phyloP scores from a whole-genome alignment of 2,888 invertebrate species.

The Cryptocheilus praepositus region DNA sequence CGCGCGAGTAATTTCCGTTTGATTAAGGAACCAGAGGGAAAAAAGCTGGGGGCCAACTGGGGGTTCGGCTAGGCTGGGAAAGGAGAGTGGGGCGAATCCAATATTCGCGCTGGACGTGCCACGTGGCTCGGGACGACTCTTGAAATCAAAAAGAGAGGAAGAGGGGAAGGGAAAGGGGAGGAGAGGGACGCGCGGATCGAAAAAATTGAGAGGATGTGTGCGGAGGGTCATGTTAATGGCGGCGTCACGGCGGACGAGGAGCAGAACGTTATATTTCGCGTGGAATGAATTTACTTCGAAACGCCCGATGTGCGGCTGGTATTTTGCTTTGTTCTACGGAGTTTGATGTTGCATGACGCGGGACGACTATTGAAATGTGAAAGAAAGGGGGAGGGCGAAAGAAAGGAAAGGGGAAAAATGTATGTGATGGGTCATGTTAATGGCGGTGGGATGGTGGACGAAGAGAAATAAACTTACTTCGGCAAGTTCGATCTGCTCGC shows the following conservation, averaged over 20 bases:
- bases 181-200: neutral
- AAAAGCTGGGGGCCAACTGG: conserved; percentile 6
- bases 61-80: conserved; percentile 9
- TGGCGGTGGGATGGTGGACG: too few relatives aligned
- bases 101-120: conserved; percentile 59
- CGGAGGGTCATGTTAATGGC: neutral
- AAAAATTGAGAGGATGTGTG: conserved; percentile 8
- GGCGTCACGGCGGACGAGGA: neutral
- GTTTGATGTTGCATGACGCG: conserved; percentile 27
- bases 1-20: conserved; percentile 69
- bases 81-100: conserved; percentile 48
- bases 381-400: neutral
- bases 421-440: too few relatives aligned
- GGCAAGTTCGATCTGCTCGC: too few relatives aligned
- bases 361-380: neutral
- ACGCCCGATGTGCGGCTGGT: too few relatives aligned
- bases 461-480: too few relatives aligned
- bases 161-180: neutral
- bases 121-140: conserved; percentile 29
- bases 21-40: conserved; percentile 53
- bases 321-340: too few relatives aligned
- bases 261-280: too few relatives aligned
- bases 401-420: neutral
- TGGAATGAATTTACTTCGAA: too few relatives aligned
- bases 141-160: neutral